These are phyloP conservation scores for Rhyzopertha dominica DNA, from an alignment of 1,140 invertebrate species.

Conservation along the genomic window DNA sequence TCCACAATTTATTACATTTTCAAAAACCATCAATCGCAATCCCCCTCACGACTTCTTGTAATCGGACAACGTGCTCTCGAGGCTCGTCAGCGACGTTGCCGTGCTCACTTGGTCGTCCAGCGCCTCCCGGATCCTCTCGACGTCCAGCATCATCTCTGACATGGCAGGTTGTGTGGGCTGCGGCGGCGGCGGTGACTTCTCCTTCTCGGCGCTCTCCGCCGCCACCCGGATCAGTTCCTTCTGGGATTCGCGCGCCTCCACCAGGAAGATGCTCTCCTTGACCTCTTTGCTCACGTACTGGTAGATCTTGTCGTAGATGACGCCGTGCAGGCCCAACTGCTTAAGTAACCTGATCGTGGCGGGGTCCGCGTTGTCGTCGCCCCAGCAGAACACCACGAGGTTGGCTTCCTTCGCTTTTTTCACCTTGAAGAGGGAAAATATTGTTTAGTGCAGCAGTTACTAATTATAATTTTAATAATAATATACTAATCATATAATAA, in stretches of 20 bases:
- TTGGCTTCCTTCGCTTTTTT: conserved; percentile 69
- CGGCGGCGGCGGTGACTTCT: conserved; percentile 26
- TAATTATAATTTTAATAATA: no score
- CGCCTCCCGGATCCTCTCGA: conserved; percentile 41
- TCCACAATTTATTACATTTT: no score
- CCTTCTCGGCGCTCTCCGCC: conserved; percentile 37
- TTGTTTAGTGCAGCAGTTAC: no score
- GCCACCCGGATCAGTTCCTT: conserved; percentile 55
- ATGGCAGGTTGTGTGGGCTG: conserved; percentile 26
- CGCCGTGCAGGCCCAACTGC: conserved; percentile 80
- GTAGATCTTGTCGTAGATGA: conserved; percentile 91
- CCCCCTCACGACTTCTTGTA: no score
- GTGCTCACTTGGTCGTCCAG: conserved; percentile 43
- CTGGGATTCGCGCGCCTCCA: conserved; percentile 71
- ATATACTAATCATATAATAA: no score
- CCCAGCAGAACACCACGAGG: conserved; percentile 92
- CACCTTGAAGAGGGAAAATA: conserved; percentile 52
- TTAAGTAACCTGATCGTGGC: conserved; percentile 83
- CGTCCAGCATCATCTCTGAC: conserved; percentile 41
- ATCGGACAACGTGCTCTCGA: conserved; percentile 31
- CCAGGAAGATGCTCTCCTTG: conserved; percentile 75
- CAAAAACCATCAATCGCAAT: no score
- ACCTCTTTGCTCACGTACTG: conserved; percentile 72
- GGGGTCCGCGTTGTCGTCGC: conserved; percentile 88
- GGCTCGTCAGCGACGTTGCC: conserved; percentile 45